Conservation (phyloP, 1,140 invertebrate species). For the Drosophila busckii region DNA sequence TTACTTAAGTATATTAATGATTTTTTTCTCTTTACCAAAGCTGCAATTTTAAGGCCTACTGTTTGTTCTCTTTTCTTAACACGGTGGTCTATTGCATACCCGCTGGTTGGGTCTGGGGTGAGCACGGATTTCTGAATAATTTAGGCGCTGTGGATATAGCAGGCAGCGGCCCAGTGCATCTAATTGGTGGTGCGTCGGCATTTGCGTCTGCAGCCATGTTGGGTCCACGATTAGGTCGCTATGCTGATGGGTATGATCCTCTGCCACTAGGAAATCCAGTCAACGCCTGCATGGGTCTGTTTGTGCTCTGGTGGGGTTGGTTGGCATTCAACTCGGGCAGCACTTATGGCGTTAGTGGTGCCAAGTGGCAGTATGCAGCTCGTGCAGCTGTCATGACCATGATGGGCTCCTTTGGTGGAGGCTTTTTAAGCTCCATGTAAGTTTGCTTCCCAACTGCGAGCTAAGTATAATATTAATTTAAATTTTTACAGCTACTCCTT, state of each 20-base stretch:
- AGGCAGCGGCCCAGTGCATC: slow-evolving; percentile 94
- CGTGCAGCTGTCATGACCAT: slow-evolving; percentile 93
- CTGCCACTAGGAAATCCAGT: slow-evolving; percentile 92
- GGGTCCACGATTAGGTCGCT: slow-evolving; percentile 92
- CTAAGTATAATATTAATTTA: not conserved
- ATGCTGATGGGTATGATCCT: slow-evolving; percentile 86
- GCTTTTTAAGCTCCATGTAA: slow-evolving; percentile 85
- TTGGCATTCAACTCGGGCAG: slow-evolving; percentile 96
- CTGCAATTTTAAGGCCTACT: slow-evolving; percentile 92
- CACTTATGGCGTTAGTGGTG: slow-evolving; percentile 86
- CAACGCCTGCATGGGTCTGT: slow-evolving; percentile 94
- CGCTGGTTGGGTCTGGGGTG: slow-evolving; percentile 87
- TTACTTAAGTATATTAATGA: not conserved
- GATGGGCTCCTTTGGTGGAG: slow-evolving; percentile 93
- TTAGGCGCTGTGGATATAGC: slow-evolving; percentile 93
- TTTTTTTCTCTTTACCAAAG: slow-evolving; percentile 16
- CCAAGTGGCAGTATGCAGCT: slow-evolving; percentile 89
- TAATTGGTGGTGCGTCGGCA: slow-evolving; percentile 87
- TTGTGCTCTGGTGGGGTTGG: slow-evolving; percentile 97
- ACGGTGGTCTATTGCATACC: slow-evolving; percentile 95
- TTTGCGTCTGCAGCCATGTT: slow-evolving; percentile 94
- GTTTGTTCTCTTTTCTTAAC: slow-evolving; percentile 92
- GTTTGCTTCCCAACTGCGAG: slow-evolving; percentile 16
- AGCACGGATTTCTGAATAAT: slow-evolving; percentile 90
- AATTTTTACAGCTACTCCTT: slow-evolving; percentile 81